Base-by-base conservation (phyloP, 2,113 vertebrate species). In the Sander vitreus region DNA sequence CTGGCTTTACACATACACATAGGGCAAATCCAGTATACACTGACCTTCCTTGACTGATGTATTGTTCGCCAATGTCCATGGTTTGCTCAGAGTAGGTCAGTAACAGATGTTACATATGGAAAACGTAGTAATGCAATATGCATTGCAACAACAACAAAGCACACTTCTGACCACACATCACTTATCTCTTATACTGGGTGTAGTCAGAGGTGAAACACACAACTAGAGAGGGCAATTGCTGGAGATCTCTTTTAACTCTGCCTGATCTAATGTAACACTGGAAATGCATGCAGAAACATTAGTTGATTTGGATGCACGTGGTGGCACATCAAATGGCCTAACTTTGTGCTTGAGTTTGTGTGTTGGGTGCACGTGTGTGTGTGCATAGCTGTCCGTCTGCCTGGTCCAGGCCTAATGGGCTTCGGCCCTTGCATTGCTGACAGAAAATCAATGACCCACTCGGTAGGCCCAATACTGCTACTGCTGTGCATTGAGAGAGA, bases 381-480 rank as follows among this genome's bases (percentile, higher is more conserved):
- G 27, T 76, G 72, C 39, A 51, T 71, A 73, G 89, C 69, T 87
- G 89, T 89, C 85, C 1, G 51, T 91, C 90, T 81, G 78, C 87
- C 89, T 79, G 66, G 59, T 73, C 63, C 71, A 65, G 68, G 85
- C 68, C 85, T 94, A 91, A 93, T 92, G 86, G 91, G 85, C 89
- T 74, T 87, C 88, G 89, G 86, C 83, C 86, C 85, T 85, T 86
- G 80, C 86, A 88, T 81, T 68, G 78, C 88, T 91, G 93, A 92
- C 93, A 91, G 83, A 66, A 91, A 91, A 94, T 94, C 93, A 88
- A 92, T 92, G 88, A 76, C 64, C 80, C 86, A 71, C 92, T 91
- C 73, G 63, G 86, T 88, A 82, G 88, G 60, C 60, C 90, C 89
- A 78, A 91, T 90, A 84, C 81, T 68, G 74, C 76, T 89, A 80